Evolutionary conservation across 2,888 invertebrate genomes (phyloP).

Genomic region (Chrysopilus asiliformis): DNA sequence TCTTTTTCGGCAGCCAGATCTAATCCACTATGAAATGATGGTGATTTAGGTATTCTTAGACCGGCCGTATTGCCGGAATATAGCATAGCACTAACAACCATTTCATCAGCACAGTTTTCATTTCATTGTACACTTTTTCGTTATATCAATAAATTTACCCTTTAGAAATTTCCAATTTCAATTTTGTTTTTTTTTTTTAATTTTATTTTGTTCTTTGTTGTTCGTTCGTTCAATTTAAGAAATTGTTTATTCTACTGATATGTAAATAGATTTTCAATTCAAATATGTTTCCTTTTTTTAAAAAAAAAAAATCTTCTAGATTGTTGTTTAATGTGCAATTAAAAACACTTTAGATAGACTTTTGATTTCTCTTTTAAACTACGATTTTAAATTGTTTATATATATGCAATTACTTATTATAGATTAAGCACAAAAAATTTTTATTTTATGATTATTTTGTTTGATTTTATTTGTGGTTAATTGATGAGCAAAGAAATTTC

Average conservation of each 20-base stretch:
- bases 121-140: conserved; percentile 10
- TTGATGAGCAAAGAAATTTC: no score
- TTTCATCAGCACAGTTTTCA: conserved; percentile 25
- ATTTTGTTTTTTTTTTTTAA: conserved; percentile 2
- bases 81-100: conserved; percentile 38
- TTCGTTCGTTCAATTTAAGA: background rate
- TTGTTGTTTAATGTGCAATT: no score
- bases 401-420: no score
- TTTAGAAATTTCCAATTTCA: no score
- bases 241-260: background rate
- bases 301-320: background rate
- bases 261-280: background rate
- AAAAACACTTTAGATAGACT: no score
- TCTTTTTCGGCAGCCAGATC: conserved; percentile 54
- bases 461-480: no score
- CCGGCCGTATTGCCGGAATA: conserved; percentile 34
- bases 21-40: conserved; percentile 75
- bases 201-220: conserved; percentile 1
- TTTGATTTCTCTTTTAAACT: no score
- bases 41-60: conserved; percentile 72
- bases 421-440: no score
- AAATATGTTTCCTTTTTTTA: background rate
- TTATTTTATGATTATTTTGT: no score
- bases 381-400: no score
- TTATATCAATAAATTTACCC: no score